Conservation (phyloP, 2,113 vertebrate genomes). For the Clarias magur region DNA sequence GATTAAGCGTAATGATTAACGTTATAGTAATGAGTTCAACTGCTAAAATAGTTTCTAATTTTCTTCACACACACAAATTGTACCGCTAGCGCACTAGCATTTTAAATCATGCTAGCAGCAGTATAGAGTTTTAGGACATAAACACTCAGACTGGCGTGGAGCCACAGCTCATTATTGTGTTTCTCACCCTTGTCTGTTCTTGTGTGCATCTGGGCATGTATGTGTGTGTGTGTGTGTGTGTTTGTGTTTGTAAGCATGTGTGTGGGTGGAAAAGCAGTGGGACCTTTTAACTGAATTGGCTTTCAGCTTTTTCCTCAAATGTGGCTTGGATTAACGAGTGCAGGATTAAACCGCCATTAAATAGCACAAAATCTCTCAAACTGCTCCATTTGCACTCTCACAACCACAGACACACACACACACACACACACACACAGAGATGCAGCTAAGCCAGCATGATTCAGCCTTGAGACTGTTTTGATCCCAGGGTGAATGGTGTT, state of each 20-base stretch:
- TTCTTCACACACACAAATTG: neutral
- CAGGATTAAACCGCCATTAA: conserved; percentile 26
- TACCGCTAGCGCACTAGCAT: neutral
- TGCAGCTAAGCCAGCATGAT: conserved; percentile 18
- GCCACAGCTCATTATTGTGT: neutral
- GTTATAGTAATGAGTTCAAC: neutral
- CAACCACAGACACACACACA: conserved; percentile 1
- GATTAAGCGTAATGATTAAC: neutral
- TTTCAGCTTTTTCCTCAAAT: conserved; percentile 21
- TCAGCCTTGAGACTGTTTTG: conserved; percentile 29
- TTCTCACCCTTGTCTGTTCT: neutral
- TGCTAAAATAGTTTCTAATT: neutral
- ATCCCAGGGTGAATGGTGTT: conserved; percentile 18
- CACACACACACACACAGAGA: conserved; percentile 7
- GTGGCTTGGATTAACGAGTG: conserved; percentile 23
- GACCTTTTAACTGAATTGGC: conserved; percentile 32
- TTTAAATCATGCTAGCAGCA: neutral
- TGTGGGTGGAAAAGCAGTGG: neutral
- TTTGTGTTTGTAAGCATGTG: neutral
- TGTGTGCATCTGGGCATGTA: neutral
- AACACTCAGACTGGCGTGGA: neutral
- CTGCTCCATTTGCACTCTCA: conserved; percentile 22
- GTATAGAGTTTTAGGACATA: neutral
- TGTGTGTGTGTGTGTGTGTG: neutral
- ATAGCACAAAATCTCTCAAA: conserved; percentile 23